A percentile compares a stretch with the other conserved stretches of the same genome.
Evolutionary conservation across 2,113 vertebrate genomes (phyloP).

Genomic region (Clarias batrachus): DNA sequence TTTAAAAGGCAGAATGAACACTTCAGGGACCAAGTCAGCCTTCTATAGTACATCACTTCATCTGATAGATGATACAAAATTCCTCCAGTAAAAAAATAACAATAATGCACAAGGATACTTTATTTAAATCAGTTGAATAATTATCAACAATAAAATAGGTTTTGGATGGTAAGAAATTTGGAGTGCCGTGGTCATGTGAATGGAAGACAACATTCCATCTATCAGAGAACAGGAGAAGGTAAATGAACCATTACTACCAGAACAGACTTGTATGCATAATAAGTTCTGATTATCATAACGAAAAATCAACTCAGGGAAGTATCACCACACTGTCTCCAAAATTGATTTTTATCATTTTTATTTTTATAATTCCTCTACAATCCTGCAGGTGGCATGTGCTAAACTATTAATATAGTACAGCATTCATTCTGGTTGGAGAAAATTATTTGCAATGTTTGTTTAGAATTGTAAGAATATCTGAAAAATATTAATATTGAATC

Average conservation of each 20-base stretch:
- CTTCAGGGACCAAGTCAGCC: slow-evolving; percentile 2
- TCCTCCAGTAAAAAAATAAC: neutral
- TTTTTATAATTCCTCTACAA: too few relatives aligned
- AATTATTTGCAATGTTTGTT: too few relatives aligned
- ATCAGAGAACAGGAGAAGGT: neutral
- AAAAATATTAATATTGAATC: too few relatives aligned
- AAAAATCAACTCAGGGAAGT: too few relatives aligned
- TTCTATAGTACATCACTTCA: neutral
- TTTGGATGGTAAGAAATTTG: neutral
- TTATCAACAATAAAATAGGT: neutral
- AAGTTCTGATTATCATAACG: neutral
- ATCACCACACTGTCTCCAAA: too few relatives aligned
- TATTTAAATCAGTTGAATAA: neutral
- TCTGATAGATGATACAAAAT: neutral
- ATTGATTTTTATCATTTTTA: too few relatives aligned
- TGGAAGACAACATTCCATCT: neutral
- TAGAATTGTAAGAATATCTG: too few relatives aligned
- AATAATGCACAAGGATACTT: neutral
- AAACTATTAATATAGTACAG: too few relatives aligned
- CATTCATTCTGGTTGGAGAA: too few relatives aligned
- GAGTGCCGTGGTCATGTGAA: neutral
- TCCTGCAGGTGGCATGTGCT: too few relatives aligned
- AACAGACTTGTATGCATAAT: neutral
- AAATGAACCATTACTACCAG: neutral
- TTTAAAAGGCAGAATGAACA: slow-evolving; percentile 33